phyloP scores from a whole-genome alignment of 2,888 invertebrate genomes.

The Bombyx huttoni region DNA sequence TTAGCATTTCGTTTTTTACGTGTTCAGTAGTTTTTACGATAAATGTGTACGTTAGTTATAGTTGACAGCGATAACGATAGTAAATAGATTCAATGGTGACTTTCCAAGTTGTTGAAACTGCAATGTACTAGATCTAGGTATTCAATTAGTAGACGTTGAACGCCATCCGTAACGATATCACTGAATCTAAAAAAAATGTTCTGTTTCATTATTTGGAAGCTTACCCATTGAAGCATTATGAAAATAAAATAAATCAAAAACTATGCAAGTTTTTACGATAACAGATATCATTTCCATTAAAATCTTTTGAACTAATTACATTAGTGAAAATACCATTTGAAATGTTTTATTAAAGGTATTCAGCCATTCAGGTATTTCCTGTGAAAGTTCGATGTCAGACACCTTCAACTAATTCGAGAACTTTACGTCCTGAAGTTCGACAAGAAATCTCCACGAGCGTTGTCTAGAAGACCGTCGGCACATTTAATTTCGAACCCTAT shows the following conservation, averaged over 20 bases:
- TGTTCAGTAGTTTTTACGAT: conserved; percentile 37
- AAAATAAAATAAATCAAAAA: too few relatives aligned
- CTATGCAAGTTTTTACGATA: too few relatives aligned
- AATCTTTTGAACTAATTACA: neutral
- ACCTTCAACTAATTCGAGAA: neutral
- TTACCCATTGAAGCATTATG: too few relatives aligned
- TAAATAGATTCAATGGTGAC: conserved; percentile 27
- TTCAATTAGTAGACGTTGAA: too few relatives aligned
- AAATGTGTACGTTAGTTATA: conserved; percentile 25
- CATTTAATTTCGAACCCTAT: conserved; percentile 11
- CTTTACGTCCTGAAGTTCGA: neutral
- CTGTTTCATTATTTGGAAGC: too few relatives aligned
- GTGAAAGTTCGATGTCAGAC: neutral
- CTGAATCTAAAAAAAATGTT: too few relatives aligned
- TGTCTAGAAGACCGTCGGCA: conserved; percentile 8
- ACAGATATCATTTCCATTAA: neutral
- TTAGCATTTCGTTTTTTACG: conserved; percentile 37
- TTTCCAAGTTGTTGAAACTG: conserved; percentile 32
- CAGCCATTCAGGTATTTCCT: neutral
- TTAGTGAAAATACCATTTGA: conserved; percentile 3
- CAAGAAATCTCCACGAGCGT: conserved; percentile 1
- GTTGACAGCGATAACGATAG: conserved; percentile 26
- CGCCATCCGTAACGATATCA: too few relatives aligned
- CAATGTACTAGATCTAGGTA: too few relatives aligned
- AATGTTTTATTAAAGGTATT: neutral